A percentile compares a stretch with the other conserved stretches of the same genome.
Conservation (phyloP, 2,888 invertebrate genomes). For the Eupeodes luniger region DNA sequence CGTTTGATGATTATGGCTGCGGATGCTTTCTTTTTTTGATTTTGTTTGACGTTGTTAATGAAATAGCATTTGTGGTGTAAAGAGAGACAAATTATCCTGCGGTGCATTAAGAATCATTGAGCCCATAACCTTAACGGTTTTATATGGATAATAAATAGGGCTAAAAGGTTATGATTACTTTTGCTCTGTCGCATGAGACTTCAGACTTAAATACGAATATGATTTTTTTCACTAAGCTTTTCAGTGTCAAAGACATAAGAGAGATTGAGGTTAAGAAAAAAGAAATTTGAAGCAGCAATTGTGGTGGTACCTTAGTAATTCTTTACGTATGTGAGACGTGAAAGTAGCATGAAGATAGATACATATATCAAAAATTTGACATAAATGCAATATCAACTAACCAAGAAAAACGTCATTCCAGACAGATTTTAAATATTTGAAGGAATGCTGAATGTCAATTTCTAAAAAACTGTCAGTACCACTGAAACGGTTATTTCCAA, state of each 20-base stretch:
- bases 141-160: constrained; percentile 61
- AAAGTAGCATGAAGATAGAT: too few species aligned
- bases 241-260: background rate
- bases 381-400: too few species aligned
- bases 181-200: constrained; percentile 38
- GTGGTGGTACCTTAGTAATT: too few species aligned
- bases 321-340: too few species aligned
- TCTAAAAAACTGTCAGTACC: too few species aligned
- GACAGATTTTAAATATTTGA: too few species aligned
- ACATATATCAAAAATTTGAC: too few species aligned
- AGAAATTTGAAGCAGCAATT: too few species aligned
- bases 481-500: too few species aligned
- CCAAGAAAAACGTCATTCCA: too few species aligned
- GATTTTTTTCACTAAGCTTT: background rate
- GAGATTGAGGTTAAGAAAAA: too few species aligned
- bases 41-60: background rate
- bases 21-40: constrained; percentile 44
- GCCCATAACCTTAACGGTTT: constrained; percentile 63
- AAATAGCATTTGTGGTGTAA: constrained; percentile 37
- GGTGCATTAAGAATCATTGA: constrained; percentile 28
- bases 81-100: constrained; percentile 62
- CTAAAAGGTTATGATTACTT: constrained; percentile 59
- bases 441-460: too few species aligned
- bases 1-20: constrained; percentile 45
- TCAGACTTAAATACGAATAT: background rate